These are phyloP conservation scores for Nasonia vitripennis DNA, from an alignment of 1,140 invertebrate genomes.

Conservation along the genomic window DNA sequence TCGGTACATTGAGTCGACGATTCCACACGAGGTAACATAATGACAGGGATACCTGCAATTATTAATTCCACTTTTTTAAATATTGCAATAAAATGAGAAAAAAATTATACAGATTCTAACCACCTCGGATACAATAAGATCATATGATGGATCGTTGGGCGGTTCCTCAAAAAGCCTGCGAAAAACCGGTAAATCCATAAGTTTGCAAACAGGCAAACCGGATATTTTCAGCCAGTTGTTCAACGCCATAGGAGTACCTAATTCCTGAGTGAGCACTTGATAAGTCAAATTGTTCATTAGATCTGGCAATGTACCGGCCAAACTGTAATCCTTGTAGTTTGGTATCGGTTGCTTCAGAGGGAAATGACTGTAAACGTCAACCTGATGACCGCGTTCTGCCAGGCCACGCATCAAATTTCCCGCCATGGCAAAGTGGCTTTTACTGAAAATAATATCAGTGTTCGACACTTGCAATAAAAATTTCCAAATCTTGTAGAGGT, in stretches of 20 bases:
- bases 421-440: conserved; percentile 76
- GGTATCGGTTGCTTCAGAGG: conserved; percentile 62
- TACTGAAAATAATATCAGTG: conserved; percentile 71
- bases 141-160: conserved; percentile 40
- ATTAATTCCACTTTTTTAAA: no score
- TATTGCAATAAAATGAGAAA: no score
- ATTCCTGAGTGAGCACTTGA: neutral
- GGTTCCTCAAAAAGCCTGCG: conserved; percentile 40
- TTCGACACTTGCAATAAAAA: conserved; percentile 60
- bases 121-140: conserved; percentile 47
- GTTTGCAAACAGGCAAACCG: neutral
- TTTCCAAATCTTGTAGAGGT: neutral
- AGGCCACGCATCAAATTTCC: conserved; percentile 74
- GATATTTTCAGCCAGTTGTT: neutral
- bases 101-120: neutral
- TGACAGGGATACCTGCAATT: neutral
- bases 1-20: conserved; percentile 76
- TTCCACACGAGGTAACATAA: conserved; percentile 76
- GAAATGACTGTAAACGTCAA: conserved; percentile 76
- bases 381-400: conserved; percentile 75
- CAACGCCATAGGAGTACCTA: neutral
- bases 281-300: conserved; percentile 59
- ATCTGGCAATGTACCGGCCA: conserved; percentile 57
- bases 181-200: conserved; percentile 7
- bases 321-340: conserved; percentile 65